phyloP scores from a whole-genome alignment of 2,797 vertebrate species.

The Vireo griseus region DNA sequence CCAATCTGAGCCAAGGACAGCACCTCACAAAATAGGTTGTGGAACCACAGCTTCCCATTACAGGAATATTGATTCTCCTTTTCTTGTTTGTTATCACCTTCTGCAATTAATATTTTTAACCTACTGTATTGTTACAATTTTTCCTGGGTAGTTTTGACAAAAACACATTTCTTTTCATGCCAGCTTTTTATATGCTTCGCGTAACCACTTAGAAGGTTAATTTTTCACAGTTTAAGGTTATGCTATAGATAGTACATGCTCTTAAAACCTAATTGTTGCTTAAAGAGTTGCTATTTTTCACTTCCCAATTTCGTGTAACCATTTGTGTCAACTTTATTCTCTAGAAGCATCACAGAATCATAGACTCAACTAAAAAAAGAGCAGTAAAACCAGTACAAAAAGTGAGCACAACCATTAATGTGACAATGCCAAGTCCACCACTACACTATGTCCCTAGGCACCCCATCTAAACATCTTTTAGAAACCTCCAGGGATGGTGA shows the following conservation, averaged over 20 bases:
- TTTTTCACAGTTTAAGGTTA: background rate
- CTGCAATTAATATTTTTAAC: background rate
- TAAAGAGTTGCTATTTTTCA: background rate
- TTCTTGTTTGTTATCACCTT: background rate
- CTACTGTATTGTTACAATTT: background rate
- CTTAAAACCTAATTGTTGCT: background rate
- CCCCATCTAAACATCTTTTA: background rate
- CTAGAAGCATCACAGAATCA: background rate
- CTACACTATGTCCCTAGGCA: background rate
- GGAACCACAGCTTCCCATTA: background rate
- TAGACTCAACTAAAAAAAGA: background rate
- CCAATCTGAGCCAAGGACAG: background rate
- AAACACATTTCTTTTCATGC: background rate
- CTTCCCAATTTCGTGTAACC: background rate
- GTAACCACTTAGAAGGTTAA: background rate
- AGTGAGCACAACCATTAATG: background rate
- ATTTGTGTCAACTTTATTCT: background rate
- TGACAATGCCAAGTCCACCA: background rate
- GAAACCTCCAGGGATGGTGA: accelerated
- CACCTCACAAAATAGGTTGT: background rate
- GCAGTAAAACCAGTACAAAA: background rate
- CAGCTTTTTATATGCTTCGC: background rate
- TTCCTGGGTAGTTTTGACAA: background rate
- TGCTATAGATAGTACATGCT: background rate
- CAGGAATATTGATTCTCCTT: background rate